phyloP scores from a whole-genome alignment of 2,888 invertebrate species.

The Andrena bicolor region DNA sequence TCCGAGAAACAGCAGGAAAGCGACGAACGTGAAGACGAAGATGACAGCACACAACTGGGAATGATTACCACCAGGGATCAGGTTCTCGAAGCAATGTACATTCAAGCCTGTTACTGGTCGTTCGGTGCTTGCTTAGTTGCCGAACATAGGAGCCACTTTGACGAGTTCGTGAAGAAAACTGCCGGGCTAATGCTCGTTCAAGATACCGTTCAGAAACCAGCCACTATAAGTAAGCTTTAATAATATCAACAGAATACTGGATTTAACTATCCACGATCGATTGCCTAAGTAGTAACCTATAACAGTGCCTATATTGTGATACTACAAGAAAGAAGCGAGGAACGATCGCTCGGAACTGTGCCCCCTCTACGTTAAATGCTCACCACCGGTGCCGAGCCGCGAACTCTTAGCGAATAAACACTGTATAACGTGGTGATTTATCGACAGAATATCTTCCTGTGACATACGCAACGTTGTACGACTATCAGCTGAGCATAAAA shows the following conservation, averaged over 20 bases:
- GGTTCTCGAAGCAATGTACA: constrained; percentile 80
- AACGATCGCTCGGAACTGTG: background rate
- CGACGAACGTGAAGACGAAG: constrained; percentile 1
- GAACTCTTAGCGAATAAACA: no score
- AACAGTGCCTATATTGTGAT: no score
- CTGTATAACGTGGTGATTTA: background rate
- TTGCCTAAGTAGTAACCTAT: no score
- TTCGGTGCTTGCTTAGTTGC: constrained; percentile 92
- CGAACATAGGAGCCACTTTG: constrained; percentile 90
- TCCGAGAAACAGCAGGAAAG: background rate
- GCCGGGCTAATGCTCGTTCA: constrained; percentile 90
- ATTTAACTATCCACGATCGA: no score
- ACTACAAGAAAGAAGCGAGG: no score
- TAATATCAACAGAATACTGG: no score
- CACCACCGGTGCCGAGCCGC: no score
- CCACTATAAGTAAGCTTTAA: constrained; percentile 86
- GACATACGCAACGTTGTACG: constrained; percentile 90
- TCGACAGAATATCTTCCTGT: constrained; percentile 86
- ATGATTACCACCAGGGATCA: constrained; percentile 77
- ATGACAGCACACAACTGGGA: constrained; percentile 66
- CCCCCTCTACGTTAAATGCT: no score
- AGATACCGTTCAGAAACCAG: constrained; percentile 88
- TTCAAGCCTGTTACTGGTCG: constrained; percentile 93
- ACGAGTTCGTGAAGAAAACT: constrained; percentile 92
- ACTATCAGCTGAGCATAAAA: constrained; percentile 91